These are phyloP conservation scores for Suricata suricatta DNA, from an alignment of 2,113 vertebrate species.

Conservation along the genomic window DNA sequence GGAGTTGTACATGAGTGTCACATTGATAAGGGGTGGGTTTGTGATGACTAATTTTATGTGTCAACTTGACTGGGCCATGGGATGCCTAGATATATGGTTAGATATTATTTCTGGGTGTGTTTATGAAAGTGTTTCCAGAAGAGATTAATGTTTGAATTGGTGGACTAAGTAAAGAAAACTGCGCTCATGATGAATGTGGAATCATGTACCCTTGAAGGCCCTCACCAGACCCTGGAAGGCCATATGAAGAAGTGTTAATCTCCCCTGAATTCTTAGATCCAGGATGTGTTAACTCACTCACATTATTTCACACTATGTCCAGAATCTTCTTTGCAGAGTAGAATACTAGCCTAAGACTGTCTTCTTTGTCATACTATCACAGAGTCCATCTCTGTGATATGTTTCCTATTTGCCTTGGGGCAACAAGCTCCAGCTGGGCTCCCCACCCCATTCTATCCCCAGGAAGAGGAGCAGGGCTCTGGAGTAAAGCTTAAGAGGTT, in stretches of 20 bases:
- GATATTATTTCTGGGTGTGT: background rate
- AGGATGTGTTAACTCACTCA: background rate
- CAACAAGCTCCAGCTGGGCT: background rate
- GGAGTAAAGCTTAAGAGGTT: background rate
- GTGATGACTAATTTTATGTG: background rate
- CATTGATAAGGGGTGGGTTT: background rate
- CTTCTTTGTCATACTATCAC: background rate
- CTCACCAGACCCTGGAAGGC: background rate
- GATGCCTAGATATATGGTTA: background rate
- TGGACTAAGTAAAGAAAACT: background rate
- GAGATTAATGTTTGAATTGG: background rate
- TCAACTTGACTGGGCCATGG: background rate
- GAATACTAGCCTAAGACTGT: background rate
- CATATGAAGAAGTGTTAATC: background rate
- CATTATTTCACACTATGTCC: background rate
- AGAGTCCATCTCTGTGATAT: background rate
- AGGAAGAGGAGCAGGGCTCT: background rate
- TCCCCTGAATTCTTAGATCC: background rate
- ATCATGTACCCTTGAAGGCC: too few species aligned
- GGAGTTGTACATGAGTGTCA: background rate
- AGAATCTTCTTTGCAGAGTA: background rate
- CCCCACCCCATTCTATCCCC: too few species aligned
- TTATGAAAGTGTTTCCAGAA: background rate
- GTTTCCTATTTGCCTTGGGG: background rate
- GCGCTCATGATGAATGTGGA: background rate